These are phyloP conservation scores for Cygnus atratus DNA, from an alignment of 2,113 vertebrate genomes.

Conservation along the genomic window DNA sequence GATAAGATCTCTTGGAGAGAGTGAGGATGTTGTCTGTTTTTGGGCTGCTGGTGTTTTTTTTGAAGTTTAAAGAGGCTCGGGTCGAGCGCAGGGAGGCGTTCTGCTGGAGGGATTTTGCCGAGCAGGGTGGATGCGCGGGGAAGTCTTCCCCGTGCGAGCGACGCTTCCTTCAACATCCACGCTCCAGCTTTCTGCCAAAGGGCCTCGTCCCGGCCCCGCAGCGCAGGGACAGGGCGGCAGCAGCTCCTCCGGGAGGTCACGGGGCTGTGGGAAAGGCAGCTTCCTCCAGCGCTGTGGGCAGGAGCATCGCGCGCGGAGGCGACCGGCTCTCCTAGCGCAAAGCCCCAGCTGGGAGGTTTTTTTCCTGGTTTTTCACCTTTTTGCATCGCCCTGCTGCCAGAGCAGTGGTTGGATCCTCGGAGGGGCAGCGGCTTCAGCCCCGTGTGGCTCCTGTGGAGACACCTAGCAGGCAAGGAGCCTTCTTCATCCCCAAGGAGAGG, in stretches of 20 bases:
- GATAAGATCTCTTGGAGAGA: conserved; percentile 51
- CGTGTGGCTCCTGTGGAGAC: not conserved
- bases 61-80: not conserved
- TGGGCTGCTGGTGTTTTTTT: not conserved
- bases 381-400: not conserved
- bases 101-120: fast-evolving
- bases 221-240: not conserved
- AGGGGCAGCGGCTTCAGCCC: too few species aligned
- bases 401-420: too few species aligned
- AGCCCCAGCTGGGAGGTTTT: too few species aligned
- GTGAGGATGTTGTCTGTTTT: conserved; percentile 9
- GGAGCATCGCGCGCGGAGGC: too few species aligned
- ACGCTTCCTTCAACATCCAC: not conserved
- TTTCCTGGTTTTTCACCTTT: too few species aligned
- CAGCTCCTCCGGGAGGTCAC: not conserved
- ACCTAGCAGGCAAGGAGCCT: not conserved
- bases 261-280: not conserved
- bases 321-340: too few species aligned
- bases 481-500: not conserved
- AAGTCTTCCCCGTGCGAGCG: fast-evolving
- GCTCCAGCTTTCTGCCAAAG: fast-evolving
- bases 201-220: not conserved
- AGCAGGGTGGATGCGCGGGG: not conserved
- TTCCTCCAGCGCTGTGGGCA: not conserved
- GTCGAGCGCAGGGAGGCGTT: fast-evolving